Base-by-base conservation (phyloP, 2,888 invertebrate species). In the Heteromurus nitidus region DNA sequence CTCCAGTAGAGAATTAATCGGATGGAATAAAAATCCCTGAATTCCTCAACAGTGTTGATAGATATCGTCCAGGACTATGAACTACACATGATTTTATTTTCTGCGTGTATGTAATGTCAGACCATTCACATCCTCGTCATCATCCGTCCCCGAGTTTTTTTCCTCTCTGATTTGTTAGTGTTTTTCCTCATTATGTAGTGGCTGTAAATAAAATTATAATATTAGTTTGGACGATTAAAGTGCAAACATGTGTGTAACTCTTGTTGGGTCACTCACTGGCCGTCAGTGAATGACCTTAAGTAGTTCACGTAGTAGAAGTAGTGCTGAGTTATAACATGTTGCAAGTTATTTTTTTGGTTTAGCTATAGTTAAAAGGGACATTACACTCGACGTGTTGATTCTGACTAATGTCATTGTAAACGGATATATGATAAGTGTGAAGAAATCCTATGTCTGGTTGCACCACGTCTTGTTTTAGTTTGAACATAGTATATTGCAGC, bases 181-280 rank as follows among this genome's bases (percentile, higher is more conserved):
- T 20, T 55, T 55, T 55, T 55, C 55, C 55, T 55, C 24, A 16
- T 55, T 55, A 11, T n/a, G n/a, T n/a, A 7, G 7, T 20, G 55
- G 3, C 55, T 55, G 22, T 3, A 7, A 3, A 22, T 55, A 24
- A 55, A 13, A 36, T 13, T 36, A 13, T 24, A 18, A 13, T 50
- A 50, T 18, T 50, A 50, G 7, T 50, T 13, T 50, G 7, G 5
- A 13, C n/a, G 50, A 55, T 55, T 55, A n/a, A 5, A n/a, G 16
- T 55, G 50, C 7, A 50, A 50, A 50, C 50, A 50, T 13, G 50
- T 13, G n/a, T 50, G 55, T 22, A 30, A 62, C 62, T 62, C 75
- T 75, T 75, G 75, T 67, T 68, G 68, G 75, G 75, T 75, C 75
- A 75, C 67, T 75, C 75, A 75, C 75, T 74, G 62, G 62, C 26